Percentiles rank a stretch among this genome's conserved stretches.
Conservation (phyloP, 30 jellyfish, hydroid and myxozoan genomes). For the Clytia hemisphaerica region DNA sequence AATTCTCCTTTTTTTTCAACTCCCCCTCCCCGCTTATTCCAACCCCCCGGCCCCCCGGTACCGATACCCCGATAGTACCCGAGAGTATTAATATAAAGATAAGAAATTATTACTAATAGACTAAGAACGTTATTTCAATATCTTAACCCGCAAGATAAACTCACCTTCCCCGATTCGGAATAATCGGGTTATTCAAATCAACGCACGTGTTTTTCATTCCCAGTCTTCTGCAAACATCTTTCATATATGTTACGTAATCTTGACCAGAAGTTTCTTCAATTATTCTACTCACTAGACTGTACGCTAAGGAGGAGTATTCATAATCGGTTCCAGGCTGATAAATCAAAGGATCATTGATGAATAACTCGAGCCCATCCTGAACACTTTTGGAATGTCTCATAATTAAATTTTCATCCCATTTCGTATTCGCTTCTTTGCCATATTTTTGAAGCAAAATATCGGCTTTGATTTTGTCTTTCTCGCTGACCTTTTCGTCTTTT, state of each 20-base stretch:
- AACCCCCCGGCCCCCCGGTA: no score
- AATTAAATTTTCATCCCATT: conserved; percentile 25
- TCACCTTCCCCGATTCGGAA: conserved; percentile 48
- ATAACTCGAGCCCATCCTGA: conserved; percentile 22
- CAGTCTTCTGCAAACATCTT: conserved; percentile 26
- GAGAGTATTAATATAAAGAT: no score
- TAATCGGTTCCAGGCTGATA: conserved; percentile 53
- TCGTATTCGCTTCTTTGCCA: no score
- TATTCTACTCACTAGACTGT: conserved; percentile 56
- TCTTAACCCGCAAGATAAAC: no score
- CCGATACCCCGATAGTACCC: no score
- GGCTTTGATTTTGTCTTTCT: no score
- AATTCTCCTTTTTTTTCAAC: no score
- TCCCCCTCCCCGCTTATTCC: no score
- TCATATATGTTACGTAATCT: conserved; percentile 46
- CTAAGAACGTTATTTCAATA: no score
- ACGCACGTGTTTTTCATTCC: conserved; percentile 35
- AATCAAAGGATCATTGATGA: conserved; percentile 45
- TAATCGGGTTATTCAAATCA: conserved; percentile 53
- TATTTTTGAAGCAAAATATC: no score
- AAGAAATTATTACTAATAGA: no score
- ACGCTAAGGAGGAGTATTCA: conserved; percentile 60
- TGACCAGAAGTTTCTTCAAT: conserved; percentile 43
- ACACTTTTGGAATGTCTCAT: conserved; percentile 32
- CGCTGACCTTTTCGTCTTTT: no score